phyloP scores from a whole-genome alignment of 2,113 vertebrate species.

The Etia nguti region DNA sequence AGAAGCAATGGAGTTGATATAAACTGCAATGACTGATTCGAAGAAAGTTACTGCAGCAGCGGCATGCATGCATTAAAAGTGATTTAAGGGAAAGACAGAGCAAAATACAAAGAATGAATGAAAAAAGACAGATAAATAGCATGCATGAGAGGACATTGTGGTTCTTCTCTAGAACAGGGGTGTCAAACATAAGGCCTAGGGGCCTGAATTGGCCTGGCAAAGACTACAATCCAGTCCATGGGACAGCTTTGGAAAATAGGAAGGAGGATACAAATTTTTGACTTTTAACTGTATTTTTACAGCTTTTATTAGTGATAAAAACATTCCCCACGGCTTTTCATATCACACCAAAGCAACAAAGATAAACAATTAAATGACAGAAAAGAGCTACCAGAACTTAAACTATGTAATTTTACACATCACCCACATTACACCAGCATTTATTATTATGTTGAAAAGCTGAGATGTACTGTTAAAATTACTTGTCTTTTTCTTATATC shows the following conservation, averaged over 20 bases:
- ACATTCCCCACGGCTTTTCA: background rate
- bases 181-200: background rate
- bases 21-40: constrained; percentile 19
- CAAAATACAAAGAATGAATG: background rate
- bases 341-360: background rate
- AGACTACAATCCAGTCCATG: background rate
- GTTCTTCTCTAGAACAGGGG: background rate
- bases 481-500: background rate
- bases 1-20: background rate
- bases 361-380: background rate
- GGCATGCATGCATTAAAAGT: constrained; percentile 41
- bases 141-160: constrained; percentile 15
- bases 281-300: background rate
- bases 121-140: constrained; percentile 1
- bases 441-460: background rate
- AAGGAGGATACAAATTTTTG: background rate
- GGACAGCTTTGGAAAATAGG: background rate
- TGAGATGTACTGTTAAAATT: accelerated
- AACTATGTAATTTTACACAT: background rate
- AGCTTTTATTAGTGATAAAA: background rate
- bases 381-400: background rate
- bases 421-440: accelerated
- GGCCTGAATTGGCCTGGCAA: background rate
- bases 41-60: constrained; percentile 20
- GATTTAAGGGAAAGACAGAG: background rate